Percentiles rank a stretch among this genome's conserved stretches.
Conservation (phyloP, 2,888 invertebrate genomes). For the Melolontha melolontha region DNA sequence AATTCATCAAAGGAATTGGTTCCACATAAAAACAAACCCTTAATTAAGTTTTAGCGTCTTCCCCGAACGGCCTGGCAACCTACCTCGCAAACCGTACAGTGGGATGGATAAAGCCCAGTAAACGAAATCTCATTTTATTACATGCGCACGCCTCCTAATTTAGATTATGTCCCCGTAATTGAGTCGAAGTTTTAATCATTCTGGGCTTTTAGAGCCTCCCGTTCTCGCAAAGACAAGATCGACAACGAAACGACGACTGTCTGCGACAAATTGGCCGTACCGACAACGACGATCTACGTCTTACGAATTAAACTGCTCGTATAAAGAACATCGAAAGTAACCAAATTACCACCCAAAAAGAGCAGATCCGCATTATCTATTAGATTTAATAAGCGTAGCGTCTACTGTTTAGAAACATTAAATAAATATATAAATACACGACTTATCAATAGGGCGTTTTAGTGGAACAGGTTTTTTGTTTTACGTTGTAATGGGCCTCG, state of each 20-base stretch:
- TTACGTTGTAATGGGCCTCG: too few species aligned
- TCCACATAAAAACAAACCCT: slow-evolving; percentile 10
- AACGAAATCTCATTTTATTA: slow-evolving; percentile 38
- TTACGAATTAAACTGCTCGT: slow-evolving; percentile 30
- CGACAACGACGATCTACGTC: slow-evolving; percentile 19
- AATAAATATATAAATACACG: too few species aligned
- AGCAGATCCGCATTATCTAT: background rate
- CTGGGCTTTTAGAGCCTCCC: slow-evolving; percentile 16
- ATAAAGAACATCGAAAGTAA: slow-evolving; percentile 10
- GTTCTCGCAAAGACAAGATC: slow-evolving; percentile 19
- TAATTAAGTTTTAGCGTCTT: slow-evolving; percentile 1
- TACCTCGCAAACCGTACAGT: background rate
- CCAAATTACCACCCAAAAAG: slow-evolving; percentile 17
- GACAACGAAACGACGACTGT: slow-evolving; percentile 35
- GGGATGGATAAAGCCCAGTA: slow-evolving; percentile 27
- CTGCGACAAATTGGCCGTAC: slow-evolving; percentile 38
- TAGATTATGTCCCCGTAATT: slow-evolving; percentile 37
- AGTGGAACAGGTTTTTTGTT: too few species aligned
- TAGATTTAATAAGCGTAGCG: too few species aligned
- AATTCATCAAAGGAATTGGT: slow-evolving; percentile 29
- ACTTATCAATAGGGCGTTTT: too few species aligned
- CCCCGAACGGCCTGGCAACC: background rate
- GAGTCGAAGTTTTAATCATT: slow-evolving; percentile 38
- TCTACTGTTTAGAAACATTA: too few species aligned
- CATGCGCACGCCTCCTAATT: slow-evolving; percentile 33